Evolutionary conservation across 2,888 invertebrate species (phyloP), one percentile per base, ranked within the genome.

Genomic region (Lottia scabra): DNA sequence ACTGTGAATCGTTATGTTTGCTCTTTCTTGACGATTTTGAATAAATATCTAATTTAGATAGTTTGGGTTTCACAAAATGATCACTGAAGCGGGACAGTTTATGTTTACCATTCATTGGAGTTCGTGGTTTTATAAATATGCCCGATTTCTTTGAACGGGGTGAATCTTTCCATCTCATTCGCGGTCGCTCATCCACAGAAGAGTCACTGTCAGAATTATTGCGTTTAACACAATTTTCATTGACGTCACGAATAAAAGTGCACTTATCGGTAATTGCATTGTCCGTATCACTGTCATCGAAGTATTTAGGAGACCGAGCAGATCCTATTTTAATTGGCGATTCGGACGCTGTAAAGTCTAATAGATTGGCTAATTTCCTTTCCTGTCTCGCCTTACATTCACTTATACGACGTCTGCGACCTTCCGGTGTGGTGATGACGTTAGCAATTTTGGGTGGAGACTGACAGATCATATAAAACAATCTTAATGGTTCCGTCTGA

Each of bases 401-500:
- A 71, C n/a, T 27, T 46, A 8, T 74, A 70, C 16, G 62, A 44
- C 46, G 56, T 45, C 67, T 30, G 12, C 67, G 65, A 66, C 13
- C 70, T 81, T 81, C 56, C 56, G 56, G 56, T 44, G 23, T 45
- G 38, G 63, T 27, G 38, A 46, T 26, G 43, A 63, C 19, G 26
- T 72, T 69, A 56, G 72, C 70, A 44, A 67, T 70, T 26, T 79
- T 81, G 44, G 80, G 77, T 13, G 82, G 82, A 46, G 80, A 81
- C 69, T 80, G 80, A 72, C 81, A 85, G 26, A 83, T 79, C n/a
- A 81, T 92, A 85, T 93, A 93, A 77, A 91, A 92, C 65, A 93
- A 87, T 75, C 92, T 91, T 74, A 93, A 86, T 45, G 93, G 92
- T 66, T 91, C 92, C 91, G 92, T 92, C 93, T 93, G 90, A 38